Evolutionary conservation across 2,888 invertebrate species (phyloP).

Genomic region (Xanthorhoe spadicearia): DNA sequence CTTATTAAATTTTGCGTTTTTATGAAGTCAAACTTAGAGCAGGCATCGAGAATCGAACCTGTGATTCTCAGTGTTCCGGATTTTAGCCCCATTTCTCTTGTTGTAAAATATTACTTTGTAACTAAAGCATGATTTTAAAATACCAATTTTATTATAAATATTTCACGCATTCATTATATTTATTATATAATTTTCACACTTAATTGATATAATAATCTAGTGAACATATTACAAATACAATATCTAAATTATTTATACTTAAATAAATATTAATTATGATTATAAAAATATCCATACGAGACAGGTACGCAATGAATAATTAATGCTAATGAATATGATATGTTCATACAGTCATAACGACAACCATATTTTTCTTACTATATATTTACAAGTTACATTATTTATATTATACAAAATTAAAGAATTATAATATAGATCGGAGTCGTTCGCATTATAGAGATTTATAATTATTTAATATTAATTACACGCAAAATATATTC

Average conservation of each 20-base stretch:
- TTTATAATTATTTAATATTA: conserved; percentile 13
- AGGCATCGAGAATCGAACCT: neutral
- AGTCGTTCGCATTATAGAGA: conserved; percentile 22
- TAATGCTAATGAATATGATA: conserved; percentile 48
- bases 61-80: too few species aligned
- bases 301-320: conserved; percentile 51
- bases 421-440: conserved; percentile 10
- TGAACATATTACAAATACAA: neutral
- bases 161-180: neutral
- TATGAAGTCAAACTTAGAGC: too few species aligned
- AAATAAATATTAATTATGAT: conserved; percentile 10
- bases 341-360: conserved; percentile 46
- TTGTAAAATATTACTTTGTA: too few species aligned
- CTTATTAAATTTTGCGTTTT: too few species aligned
- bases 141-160: neutral
- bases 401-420: conserved; percentile 16
- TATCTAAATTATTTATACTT: neutral
- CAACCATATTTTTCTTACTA: conserved; percentile 23
- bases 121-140: too few species aligned
- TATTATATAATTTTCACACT: neutral
- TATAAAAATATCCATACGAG: conserved; percentile 42
- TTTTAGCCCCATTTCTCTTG: too few species aligned
- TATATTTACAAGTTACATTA: conserved; percentile 9
- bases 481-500: conserved; percentile 8
- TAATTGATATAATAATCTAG: neutral